Percentiles rank a stretch among this genome's conserved stretches.
Conservation (phyloP, 2,113 vertebrate genomes). For the Ammodytes marinus region DNA sequence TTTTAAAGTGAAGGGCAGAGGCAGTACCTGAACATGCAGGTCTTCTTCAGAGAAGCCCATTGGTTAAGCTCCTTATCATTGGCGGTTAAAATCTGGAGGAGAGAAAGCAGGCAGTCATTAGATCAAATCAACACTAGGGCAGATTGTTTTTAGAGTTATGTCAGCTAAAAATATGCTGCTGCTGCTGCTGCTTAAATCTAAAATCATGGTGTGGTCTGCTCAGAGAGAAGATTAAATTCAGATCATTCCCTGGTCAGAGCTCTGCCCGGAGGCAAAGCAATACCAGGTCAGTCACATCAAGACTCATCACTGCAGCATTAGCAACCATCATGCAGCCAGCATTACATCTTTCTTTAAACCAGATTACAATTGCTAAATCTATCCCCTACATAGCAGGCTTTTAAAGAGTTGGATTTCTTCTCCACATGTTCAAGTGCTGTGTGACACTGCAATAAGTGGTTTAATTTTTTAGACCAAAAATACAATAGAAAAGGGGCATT, state of each 20-base stretch:
- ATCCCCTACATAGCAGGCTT: not conserved
- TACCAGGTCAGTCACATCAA: slow-evolving; percentile 84
- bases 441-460: too few species aligned
- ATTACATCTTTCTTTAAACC: too few species aligned
- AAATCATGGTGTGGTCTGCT: slow-evolving; percentile 63
- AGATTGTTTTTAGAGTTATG: not conserved
- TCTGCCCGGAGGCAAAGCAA: slow-evolving; percentile 75
- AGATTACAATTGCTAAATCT: not conserved
- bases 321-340: not conserved
- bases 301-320: slow-evolving; percentile 83
- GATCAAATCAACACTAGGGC: not conserved
- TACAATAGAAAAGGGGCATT: too few species aligned
- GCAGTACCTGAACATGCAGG: slow-evolving; percentile 92
- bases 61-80: slow-evolving; percentile 92
- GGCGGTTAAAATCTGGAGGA: slow-evolving; percentile 86
- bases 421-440: too few species aligned
- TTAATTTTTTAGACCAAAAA: too few species aligned
- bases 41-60: slow-evolving; percentile 93
- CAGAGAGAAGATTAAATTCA: slow-evolving; percentile 88
- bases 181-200: not conserved
- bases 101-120: not conserved
- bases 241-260: slow-evolving; percentile 86
- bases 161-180: not conserved
- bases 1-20: rapidly evolving
- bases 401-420: too few species aligned